Percentiles rank a stretch among this genome's conserved stretches.
Evolutionary conservation across 1,140 invertebrate genomes (phyloP).

Genomic region (Drosophila eugracilis): DNA sequence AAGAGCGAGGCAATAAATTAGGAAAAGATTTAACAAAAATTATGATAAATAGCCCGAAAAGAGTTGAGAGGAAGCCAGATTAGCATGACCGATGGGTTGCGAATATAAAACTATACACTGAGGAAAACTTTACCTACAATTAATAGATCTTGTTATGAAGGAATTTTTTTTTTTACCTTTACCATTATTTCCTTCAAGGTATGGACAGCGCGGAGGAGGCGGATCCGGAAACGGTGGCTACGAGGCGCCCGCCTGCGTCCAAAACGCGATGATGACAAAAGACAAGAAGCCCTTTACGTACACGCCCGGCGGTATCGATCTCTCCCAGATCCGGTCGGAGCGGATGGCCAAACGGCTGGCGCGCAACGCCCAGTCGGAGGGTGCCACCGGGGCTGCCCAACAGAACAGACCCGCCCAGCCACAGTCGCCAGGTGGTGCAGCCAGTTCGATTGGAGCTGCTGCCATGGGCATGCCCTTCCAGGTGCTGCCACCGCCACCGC

Average conservation of each 20-base stretch:
- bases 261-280: constrained; percentile 97
- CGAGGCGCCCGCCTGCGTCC: constrained; percentile 94
- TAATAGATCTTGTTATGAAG: too few species aligned
- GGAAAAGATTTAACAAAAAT: constrained; percentile 63
- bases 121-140: too few species aligned
- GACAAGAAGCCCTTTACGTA: constrained; percentile 98
- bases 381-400: constrained; percentile 83
- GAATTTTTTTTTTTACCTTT: constrained; percentile 1
- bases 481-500: constrained; percentile 88
- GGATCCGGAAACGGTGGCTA: constrained; percentile 72
- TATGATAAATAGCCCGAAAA: constrained; percentile 62
- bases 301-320: constrained; percentile 95
- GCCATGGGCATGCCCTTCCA: constrained; percentile 88
- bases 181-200: constrained; percentile 36
- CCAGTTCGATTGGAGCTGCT: constrained; percentile 74
- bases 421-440: constrained; percentile 66
- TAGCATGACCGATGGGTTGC: constrained; percentile 39
- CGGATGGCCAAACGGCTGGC: constrained; percentile 92
- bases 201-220: constrained; percentile 76
- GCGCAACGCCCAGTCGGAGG: constrained; percentile 86
- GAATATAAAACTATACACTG: constrained; percentile 49
- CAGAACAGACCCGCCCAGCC: constrained; percentile 81
- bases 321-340: constrained; percentile 95
- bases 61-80: constrained; percentile 45
- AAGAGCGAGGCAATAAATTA: constrained; percentile 60